Base-by-base conservation (phyloP, 2,888 invertebrate genomes). In the Vannuccia rotundouncinata region DNA sequence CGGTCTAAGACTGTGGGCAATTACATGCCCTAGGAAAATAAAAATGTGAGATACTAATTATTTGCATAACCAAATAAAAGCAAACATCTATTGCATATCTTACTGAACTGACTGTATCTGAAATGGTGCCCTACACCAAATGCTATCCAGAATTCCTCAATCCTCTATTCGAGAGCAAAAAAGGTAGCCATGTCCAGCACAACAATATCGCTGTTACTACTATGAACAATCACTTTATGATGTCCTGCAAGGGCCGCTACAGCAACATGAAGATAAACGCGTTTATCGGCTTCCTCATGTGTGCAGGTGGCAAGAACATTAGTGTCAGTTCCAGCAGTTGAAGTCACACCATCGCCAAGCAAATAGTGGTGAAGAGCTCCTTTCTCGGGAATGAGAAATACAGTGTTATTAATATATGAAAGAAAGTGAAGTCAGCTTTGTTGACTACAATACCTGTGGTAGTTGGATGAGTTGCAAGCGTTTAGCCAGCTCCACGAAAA, bases 91-190 rank as follows among this genome's bases (percentile, higher is more conserved):
- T 45, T 45, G 17, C 17, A 17, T 45, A 45, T 45, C 5, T 45
- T 45, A 45, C 45, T 45, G 17, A 45, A 45, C 45, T 28, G 76
- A 77, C 22, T 22, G n/a, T n/a, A 80, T 29, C 80, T 81, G 31
- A 81, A 59, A 29, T 80, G 80, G 29, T 22, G 81, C 29, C 80
- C 5, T 27, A 27, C n/a, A 30, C 80, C 80, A 81, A 80, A 80
- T 31, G 80, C 80, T 25, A 80, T 80, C 80, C 80, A 80, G 13
- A 80, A 80, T 59, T 80, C 80, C 17, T 80, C 81, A 79, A 79
- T 79, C 22, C 59, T 79, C 77, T 79, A 27, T 22, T 74, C 77
- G 2, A 79, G 79, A 29, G 79, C 79, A 77, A 79, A 29, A 79
- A 79, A 79, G 27, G 79, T 79, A 13, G 79, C 25, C 5, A 80